Base-by-base conservation (phyloP, 2,888 invertebrate species). In the Harpalus rufipes region DNA sequence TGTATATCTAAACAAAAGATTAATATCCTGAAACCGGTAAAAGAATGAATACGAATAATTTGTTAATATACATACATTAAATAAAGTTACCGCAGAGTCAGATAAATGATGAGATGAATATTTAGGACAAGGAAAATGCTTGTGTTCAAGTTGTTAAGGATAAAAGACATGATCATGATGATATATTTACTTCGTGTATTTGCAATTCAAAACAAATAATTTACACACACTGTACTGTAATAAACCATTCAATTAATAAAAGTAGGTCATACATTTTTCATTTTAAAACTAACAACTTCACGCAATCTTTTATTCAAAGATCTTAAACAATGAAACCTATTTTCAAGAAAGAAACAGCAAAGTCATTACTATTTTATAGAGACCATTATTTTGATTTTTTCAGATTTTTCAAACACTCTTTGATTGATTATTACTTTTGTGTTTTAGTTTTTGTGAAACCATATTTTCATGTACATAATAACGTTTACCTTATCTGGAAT, bases 151-250 rank as follows among this genome's bases (percentile, higher is more conserved):
- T 10, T 12, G 44, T 51, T 51, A 51, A 51, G 44, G 7, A 51
- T 51, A 51, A 51, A 51, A 51, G 44, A 51, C 44, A 32, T 32
- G 32, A 5, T 32, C 32, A 10, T 51, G 44, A 51, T 51, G 44
- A 51, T 51, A 51, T 51, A 51, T 51, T 51, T 51, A 10, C 44
- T 51, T 51, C 44, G 44, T 51, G 44, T 10, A 51, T 51, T 51
- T 51, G 44, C 44, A 51, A 51, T 51, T 51, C 44, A 51, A 51
- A 51, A 51, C 44, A 51, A 51, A 51, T 51, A 51, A 51, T 51
- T 51, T 51, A 51, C 44, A 51, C 44, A 51, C 44, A 51, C 44
- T 51, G 44, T 51, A 1, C 44, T 51, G 44, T 51, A 51, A 51
- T 51, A 51, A 51, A 51, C 44, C 5, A 51, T 51, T 51, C 44